Percentiles rank a stretch among this genome's conserved stretches.
phyloP scores from a whole-genome alignment of 2,888 invertebrate genomes.

The Epistrophella euchroma region DNA sequence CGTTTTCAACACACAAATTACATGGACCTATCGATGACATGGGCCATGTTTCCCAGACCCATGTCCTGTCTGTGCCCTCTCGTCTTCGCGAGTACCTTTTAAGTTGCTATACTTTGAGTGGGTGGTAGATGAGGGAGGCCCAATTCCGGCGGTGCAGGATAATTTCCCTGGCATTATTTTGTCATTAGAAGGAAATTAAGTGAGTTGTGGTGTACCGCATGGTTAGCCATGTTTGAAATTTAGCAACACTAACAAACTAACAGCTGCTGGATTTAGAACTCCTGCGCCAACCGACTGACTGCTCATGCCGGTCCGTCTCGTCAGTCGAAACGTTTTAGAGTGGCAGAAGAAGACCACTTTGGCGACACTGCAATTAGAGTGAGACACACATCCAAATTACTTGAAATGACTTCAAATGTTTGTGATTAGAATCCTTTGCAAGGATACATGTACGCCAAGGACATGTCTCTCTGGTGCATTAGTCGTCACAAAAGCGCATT shows the following conservation, averaged over 20 bases:
- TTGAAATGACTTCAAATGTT: slow-evolving; percentile 31
- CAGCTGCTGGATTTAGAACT: slow-evolving; percentile 23
- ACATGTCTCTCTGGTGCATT: slow-evolving; percentile 18
- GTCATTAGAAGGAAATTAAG: slow-evolving; percentile 75
- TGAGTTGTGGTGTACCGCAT: slow-evolving; percentile 69
- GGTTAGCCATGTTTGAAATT: slow-evolving; percentile 74
- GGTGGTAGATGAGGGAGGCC: neutral
- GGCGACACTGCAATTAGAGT: slow-evolving; percentile 64
- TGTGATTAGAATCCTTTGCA: slow-evolving; percentile 33
- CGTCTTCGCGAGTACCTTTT: slow-evolving; percentile 18
- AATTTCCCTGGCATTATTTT: slow-evolving; percentile 71
- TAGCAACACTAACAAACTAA: slow-evolving; percentile 63
- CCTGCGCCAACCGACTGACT: neutral
- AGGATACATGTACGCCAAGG: slow-evolving; percentile 15
- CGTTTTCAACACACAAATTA: slow-evolving; percentile 37
- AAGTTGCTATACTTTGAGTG: slow-evolving; percentile 27
- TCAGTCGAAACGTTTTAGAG: neutral
- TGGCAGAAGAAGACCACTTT: slow-evolving; percentile 22
- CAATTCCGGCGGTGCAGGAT: slow-evolving; percentile 21
- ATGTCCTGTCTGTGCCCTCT: neutral
- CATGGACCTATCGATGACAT: slow-evolving; percentile 13
- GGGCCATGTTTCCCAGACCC: slow-evolving; percentile 19
- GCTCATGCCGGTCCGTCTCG: neutral
- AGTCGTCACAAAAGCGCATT: slow-evolving; percentile 42
- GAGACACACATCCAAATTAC: slow-evolving; percentile 27